Conservation (phyloP, 1,140 invertebrate genomes). For the Eueides isabella region DNA sequence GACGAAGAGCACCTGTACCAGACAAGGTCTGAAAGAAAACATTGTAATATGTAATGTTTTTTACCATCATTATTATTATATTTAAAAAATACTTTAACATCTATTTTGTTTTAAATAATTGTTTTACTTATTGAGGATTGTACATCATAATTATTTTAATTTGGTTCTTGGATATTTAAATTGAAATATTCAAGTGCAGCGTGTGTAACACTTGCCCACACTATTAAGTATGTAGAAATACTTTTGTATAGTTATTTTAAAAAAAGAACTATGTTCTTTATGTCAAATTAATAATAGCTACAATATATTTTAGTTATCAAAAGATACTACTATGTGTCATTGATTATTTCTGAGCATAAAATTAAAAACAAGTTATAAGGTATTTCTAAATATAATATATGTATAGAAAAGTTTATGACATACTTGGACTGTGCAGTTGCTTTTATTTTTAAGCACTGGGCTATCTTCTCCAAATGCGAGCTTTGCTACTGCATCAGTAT, state of each 20-base stretch:
- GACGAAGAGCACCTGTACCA: slow-evolving; percentile 97
- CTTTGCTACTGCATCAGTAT: slow-evolving; percentile 90
- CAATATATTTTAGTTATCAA: not conserved
- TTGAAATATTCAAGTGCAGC: not conserved
- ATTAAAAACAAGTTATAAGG: no score
- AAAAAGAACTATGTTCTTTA: not conserved
- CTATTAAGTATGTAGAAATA: not conserved
- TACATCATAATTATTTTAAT: no score
- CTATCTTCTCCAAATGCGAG: slow-evolving; percentile 95
- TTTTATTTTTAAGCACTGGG: slow-evolving; percentile 87
- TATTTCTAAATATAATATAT: not conserved
- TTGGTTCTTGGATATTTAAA: no score
- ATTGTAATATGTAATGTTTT: not conserved
- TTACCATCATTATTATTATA: not conserved
- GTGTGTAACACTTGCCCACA: not conserved
- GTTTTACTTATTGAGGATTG: no score
- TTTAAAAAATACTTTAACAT: no score
- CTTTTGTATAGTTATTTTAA: not conserved
- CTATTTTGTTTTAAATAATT: no score
- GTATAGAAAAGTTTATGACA: not conserved
- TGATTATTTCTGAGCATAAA: no score
- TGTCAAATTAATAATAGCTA: not conserved
- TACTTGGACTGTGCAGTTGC: slow-evolving; percentile 88
- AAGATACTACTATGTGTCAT: not conserved
- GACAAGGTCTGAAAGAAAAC: slow-evolving; percentile 87